phyloP scores from a whole-genome alignment of 2,888 invertebrate genomes.

The Drosophila borealis region DNA sequence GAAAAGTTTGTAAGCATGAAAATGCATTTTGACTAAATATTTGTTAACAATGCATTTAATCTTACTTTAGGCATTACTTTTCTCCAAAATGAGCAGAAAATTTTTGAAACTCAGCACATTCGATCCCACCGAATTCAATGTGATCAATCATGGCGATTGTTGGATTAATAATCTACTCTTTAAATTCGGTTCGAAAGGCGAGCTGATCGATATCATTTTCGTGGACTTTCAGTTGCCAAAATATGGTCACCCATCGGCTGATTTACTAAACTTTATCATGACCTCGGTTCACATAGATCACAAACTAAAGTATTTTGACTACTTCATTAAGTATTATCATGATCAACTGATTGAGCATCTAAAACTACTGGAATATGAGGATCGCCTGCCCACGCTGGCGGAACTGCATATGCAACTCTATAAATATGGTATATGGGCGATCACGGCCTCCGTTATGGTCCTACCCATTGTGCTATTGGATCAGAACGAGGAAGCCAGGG shows the following conservation, averaged over 20 bases:
- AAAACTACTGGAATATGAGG: constrained; percentile 67
- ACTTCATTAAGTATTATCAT: constrained; percentile 80
- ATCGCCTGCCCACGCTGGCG: constrained; percentile 66
- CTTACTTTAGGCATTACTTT: constrained; percentile 49
- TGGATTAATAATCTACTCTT: constrained; percentile 82
- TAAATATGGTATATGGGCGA: constrained; percentile 74
- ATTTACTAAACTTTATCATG: constrained; percentile 79
- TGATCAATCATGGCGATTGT: constrained; percentile 81
- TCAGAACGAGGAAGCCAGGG: constrained; percentile 66
- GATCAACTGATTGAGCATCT: constrained; percentile 75
- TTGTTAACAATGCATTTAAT: no score
- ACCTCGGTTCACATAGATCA: constrained; percentile 78
- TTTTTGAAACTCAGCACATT: constrained; percentile 35
- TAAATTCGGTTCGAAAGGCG: constrained; percentile 61
- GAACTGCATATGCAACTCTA: constrained; percentile 73
- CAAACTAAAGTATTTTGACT: constrained; percentile 79
- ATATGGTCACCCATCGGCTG: constrained; percentile 77
- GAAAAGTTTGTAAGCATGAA: constrained; percentile 67
- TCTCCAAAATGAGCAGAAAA: constrained; percentile 47
- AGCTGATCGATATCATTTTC: constrained; percentile 70
- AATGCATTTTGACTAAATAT: no score
- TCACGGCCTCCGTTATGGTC: constrained; percentile 59
- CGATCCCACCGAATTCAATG: constrained; percentile 73
- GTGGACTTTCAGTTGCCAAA: constrained; percentile 81
- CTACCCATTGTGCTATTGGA: constrained; percentile 80